These are phyloP conservation scores for Idaea dimidiata DNA, from an alignment of 2,888 invertebrate species.

Conservation along the genomic window DNA sequence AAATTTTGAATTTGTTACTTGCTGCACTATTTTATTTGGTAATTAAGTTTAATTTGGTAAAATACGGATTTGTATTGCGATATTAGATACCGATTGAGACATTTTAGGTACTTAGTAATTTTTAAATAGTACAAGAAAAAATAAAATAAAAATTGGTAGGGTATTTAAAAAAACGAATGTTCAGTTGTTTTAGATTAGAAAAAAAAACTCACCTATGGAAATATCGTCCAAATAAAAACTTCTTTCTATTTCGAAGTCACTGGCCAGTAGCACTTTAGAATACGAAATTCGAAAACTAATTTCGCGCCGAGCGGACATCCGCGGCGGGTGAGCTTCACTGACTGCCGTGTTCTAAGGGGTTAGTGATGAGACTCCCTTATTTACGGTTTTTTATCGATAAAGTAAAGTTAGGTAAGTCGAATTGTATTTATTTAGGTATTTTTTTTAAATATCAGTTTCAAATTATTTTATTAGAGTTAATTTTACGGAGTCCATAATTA, in stretches of 20 bases:
- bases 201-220: not conserved
- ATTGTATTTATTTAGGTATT: not conserved
- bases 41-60: not conserved
- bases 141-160: not conserved
- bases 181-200: not conserved
- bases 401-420: not conserved
- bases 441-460: not conserved
- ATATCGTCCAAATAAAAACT: not conserved
- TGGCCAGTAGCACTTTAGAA: conserved; percentile 19
- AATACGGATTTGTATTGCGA: not conserved
- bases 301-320: conserved; percentile 53
- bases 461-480: no score
- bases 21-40: not conserved
- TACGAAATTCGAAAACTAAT: conserved; percentile 36
- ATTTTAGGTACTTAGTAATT: not conserved
- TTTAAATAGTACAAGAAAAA: not conserved
- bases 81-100: not conserved
- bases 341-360: conserved; percentile 52
- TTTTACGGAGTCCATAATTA: not conserved
- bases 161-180: not conserved
- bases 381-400: conserved; percentile 41
- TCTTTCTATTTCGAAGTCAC: conserved; percentile 13
- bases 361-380: conserved; percentile 47
- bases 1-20: not conserved
- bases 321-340: conserved; percentile 54